Evolutionary conservation across 2,113 vertebrate genomes (phyloP), one percentile per base, ranked within the genome.

Genomic region (Todiramphus chloris): DNA sequence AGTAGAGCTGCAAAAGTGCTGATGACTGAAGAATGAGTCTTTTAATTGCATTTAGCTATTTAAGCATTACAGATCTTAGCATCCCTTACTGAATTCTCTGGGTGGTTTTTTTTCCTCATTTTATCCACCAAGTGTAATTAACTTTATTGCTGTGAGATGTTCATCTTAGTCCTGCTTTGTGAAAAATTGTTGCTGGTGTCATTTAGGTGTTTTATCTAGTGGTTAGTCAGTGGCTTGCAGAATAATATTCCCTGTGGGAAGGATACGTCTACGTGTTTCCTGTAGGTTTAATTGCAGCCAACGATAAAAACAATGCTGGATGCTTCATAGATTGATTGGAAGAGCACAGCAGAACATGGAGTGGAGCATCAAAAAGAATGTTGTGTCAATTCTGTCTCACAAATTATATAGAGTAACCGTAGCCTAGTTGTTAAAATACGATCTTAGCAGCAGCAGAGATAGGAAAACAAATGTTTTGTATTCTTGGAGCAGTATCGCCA

Each of bases 51-150:
- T 94, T 69, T 93, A 89, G 84, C 70, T 94, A 13, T 85, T 96
- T 76, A 72, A 92, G 79, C 62, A 35, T 95, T 97, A 89, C 75
- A 84, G 59, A 92, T 97, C 84, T 69, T 48, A 88, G 66, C 89
- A 87, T 95, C 83, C 70, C 79, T 95, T 64, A 16, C 72, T 19
- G 28, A 96, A 93, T 95, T 83, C 75, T 91, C 60, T 60, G 85
- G 68, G 72, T 89, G 63, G 3, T 24, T 76, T 97, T 90, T 95
- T 94, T 58, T 83, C 63, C 78, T 90, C 86, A 2, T 94, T 97
- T 97, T 76, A 77, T 82, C 88, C 46, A 88, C 30, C 72, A 73
- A 89, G 82, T 93, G 66, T 96, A 97, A 93, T 97, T 97, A 97
- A 79, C 89, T 44, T 95, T 95, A 96, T 95, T 97, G 88, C 74